A percentile compares a stretch with the other conserved stretches of the same genome.
phyloP scores from a whole-genome alignment of 2,113 vertebrate species.

The Anthoscopus minutus region DNA sequence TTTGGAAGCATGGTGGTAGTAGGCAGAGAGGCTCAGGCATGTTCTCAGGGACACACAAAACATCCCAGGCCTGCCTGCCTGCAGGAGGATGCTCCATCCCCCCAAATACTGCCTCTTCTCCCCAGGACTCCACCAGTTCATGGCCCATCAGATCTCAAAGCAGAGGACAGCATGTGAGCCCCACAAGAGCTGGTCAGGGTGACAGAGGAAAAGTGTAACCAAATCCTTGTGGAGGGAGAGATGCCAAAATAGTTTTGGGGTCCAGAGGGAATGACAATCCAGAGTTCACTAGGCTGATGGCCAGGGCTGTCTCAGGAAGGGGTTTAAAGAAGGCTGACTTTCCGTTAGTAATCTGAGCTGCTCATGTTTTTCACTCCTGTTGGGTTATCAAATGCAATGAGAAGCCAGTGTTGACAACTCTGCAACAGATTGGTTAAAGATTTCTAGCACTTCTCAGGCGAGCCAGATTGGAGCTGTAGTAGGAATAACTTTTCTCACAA shows the following conservation, averaged over 20 bases:
- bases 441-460: conserved; percentile 39
- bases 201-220: not conserved
- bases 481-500: conserved; percentile 50
- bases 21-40: not conserved
- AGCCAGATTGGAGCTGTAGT: conserved; percentile 47
- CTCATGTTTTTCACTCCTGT: not conserved
- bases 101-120: not conserved
- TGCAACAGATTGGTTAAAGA: conserved; percentile 52
- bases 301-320: not conserved
- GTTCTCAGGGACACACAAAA: not conserved
- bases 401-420: conserved; percentile 47
- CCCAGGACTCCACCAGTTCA: not conserved
- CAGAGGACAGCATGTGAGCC: not conserved
- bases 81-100: not conserved
- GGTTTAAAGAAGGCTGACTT: not conserved
- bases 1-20: not conserved
- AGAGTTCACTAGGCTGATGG: not conserved
- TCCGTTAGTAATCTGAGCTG: conserved; percentile 1
- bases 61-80: not conserved
- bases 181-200: not conserved
- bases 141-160: not conserved
- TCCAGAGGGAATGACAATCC: not conserved
- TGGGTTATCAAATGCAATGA: conserved; percentile 16
- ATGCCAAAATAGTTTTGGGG: not conserved
- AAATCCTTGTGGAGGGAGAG: not conserved